Conservation (phyloP, 2,113 vertebrate species). For the Caretta caretta region DNA sequence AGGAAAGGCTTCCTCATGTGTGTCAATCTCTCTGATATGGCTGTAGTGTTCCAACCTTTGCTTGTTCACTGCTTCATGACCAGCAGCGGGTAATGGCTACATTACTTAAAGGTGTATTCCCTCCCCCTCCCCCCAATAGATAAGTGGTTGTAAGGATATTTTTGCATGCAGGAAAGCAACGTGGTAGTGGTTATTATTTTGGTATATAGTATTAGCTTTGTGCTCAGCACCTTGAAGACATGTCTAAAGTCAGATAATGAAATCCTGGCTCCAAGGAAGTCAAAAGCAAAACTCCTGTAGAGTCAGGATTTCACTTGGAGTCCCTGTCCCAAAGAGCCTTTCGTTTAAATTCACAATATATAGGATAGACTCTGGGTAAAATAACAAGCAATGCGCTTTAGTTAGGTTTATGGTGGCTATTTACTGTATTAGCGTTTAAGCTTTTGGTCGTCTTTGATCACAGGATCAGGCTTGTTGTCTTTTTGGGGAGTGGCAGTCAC, state of each 20-base stretch:
- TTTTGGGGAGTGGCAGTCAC: too few species aligned
- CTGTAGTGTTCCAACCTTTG: background rate
- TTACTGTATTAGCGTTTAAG: background rate
- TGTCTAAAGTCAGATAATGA: background rate
- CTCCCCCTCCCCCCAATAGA: fast-evolving
- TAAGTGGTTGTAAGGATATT: background rate
- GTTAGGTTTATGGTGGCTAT: fast-evolving
- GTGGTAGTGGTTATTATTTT: background rate
- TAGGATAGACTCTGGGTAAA: fast-evolving
- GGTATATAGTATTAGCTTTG: fast-evolving
- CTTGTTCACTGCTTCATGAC: fast-evolving
- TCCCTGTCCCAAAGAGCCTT: fast-evolving
- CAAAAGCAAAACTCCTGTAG: background rate
- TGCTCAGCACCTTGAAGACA: fast-evolving
- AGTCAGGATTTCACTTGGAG: background rate
- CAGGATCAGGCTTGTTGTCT: background rate
- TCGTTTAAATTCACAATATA: background rate
- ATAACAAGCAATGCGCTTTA: background rate
- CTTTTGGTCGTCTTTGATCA: background rate
- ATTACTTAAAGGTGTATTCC: background rate
- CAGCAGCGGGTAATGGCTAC: background rate
- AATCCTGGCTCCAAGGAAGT: fast-evolving
- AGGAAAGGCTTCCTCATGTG: conserved; percentile 67
- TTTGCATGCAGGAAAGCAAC: background rate
- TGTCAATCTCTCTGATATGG: conserved; percentile 59